phyloP scores from a whole-genome alignment of 2,888 invertebrate species.

The Chrysolina americana region DNA sequence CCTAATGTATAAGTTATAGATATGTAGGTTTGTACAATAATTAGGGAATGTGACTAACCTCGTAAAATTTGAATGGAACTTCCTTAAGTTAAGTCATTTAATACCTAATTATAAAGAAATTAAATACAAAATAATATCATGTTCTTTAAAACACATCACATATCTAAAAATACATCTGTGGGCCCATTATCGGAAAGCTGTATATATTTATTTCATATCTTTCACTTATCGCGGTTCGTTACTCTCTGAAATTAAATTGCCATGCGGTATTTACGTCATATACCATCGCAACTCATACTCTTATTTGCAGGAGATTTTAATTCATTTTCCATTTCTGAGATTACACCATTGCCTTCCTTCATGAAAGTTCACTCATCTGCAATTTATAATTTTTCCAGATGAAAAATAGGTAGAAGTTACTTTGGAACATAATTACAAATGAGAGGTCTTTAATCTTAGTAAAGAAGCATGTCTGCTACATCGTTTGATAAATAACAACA shows the following conservation, averaged over 20 bases:
- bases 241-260: neutral
- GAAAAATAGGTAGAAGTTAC: constrained; percentile 18
- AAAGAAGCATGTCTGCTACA: constrained; percentile 26
- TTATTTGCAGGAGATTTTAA: neutral
- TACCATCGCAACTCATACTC: neutral
- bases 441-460: constrained; percentile 21
- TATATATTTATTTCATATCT: neutral
- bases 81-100: no score
- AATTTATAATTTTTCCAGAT: neutral
- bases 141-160: no score
- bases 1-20: no score
- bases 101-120: no score
- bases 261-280: neutral
- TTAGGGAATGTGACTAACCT: no score
- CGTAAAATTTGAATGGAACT: no score
- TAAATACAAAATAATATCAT: no score
- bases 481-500: constrained; percentile 41
- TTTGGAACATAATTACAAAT: constrained; percentile 13
- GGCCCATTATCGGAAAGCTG: neutral
- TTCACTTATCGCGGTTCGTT: neutral
- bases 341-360: neutral
- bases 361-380: constrained; percentile 8
- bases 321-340: neutral
- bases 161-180: no score
- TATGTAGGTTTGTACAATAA: no score